A percentile compares a stretch with the other conserved stretches of the same genome.
Evolutionary conservation across 2,113 vertebrate species (phyloP).

Genomic region (Corythaixoides concolor): DNA sequence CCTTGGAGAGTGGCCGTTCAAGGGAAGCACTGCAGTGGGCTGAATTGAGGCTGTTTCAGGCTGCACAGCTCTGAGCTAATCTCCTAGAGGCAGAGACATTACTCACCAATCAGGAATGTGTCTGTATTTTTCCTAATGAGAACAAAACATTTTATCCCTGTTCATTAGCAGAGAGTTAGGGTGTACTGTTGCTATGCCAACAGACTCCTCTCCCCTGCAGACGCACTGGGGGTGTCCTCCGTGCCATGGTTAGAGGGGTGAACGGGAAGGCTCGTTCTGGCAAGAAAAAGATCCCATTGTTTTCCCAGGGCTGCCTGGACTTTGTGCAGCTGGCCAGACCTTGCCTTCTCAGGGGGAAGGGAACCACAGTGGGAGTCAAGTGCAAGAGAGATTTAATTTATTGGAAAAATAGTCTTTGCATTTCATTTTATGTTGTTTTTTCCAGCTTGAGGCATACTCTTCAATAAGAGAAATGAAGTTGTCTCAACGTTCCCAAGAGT

Average conservation of each 20-base stretch:
- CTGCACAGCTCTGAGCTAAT: slow-evolving; percentile 64
- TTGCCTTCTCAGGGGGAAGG: slow-evolving; percentile 29
- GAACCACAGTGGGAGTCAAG: slow-evolving; percentile 45
- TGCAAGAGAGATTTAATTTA: slow-evolving; percentile 48
- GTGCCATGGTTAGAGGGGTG: slow-evolving; percentile 52
- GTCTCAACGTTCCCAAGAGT: slow-evolving; percentile 38
- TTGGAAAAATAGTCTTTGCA: slow-evolving; percentile 52
- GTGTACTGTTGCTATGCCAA: slow-evolving; percentile 68
- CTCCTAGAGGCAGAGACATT: slow-evolving; percentile 70
- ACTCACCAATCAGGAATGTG: slow-evolving; percentile 76
- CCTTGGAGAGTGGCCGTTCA: slow-evolving; percentile 33
- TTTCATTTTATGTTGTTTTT: slow-evolving; percentile 63
- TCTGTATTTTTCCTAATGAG: slow-evolving; percentile 75
- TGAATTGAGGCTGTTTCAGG: slow-evolving; percentile 61
- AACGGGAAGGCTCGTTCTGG: slow-evolving; percentile 41
- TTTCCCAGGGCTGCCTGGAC: slow-evolving; percentile 47
- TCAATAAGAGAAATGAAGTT: slow-evolving; percentile 69
- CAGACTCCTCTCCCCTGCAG: slow-evolving; percentile 62
- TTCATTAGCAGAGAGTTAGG: slow-evolving; percentile 68
- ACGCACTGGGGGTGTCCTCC: slow-evolving; percentile 50
- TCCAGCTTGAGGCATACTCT: slow-evolving; percentile 58
- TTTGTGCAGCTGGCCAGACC: slow-evolving; percentile 46
- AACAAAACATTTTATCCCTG: slow-evolving; percentile 74
- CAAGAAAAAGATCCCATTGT: slow-evolving; percentile 58
- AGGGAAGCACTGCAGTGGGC: slow-evolving; percentile 38